Base-by-base conservation (phyloP, 2,797 vertebrate genomes). In the Pipistrellus nathusii region DNA sequence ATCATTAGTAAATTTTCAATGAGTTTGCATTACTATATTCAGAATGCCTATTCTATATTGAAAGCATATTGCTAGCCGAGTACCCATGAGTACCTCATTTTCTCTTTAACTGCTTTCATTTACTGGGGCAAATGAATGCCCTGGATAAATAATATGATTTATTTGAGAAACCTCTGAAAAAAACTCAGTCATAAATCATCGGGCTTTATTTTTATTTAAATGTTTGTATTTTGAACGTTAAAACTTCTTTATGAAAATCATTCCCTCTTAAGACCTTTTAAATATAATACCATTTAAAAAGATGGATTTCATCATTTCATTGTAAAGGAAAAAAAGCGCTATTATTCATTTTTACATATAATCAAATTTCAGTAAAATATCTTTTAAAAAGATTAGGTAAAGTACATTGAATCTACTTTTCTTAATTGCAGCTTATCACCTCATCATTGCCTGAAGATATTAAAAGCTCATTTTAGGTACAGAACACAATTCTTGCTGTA, bases 311-410 rank as follows among this genome's bases (percentile, higher is more conserved):
- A 32, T 30, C 78, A 14, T 55, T 95, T 71, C 83, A 30, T 89
- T 73, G 27, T 85, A 93, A 93, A 11, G 44, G 44, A 23, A 87
- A 89, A 95, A 97, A 97, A 97, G 96, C 44, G 35, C 38, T 53
- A 95, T 68, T 91, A 68, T 80, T 62, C 84, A 93, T 96, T 96
- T 94, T 76, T 87, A 92, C 46, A 93, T 66, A 92, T 71, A n/a
- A 55, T 93, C 93, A 88, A 94, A 89, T 97, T 95, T 81, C 71
- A 20, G 69, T 62, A 78, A 96, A 97, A 73, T 91, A 96, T 55
- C 44, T 84, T 91, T 46, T 35, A 78, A 59, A 59, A 91, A 92
- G 30, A 96, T 96, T 95, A 88, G 48, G 80, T 97, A 53, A 97
- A 97, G 96, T 97, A 94, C 11, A 96, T 48, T 96, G 69, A 94